Evolutionary conservation across 2,113 vertebrate species (phyloP).

Genomic region (Pelusios castaneus): DNA sequence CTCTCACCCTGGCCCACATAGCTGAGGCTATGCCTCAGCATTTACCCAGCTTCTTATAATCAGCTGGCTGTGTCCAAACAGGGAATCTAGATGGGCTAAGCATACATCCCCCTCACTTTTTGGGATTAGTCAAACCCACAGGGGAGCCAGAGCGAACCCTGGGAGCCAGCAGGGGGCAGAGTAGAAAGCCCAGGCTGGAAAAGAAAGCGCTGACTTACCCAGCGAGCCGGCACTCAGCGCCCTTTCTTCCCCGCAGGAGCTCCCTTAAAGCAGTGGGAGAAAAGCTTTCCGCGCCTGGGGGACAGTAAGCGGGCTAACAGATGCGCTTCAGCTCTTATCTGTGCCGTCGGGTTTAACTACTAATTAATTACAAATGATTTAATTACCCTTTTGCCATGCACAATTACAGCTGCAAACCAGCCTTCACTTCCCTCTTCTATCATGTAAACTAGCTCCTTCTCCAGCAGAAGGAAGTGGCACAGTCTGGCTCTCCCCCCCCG

Average conservation of each 20-base stretch:
- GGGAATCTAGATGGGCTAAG: not conserved
- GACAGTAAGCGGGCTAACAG: not conserved
- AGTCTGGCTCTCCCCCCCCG: not conserved
- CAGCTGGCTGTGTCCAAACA: not conserved
- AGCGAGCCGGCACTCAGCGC: not conserved
- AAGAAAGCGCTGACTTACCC: not conserved
- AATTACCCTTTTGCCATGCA: slow-evolving; percentile 71
- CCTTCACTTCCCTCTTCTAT: slow-evolving; percentile 29
- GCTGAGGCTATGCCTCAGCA: fast-evolving
- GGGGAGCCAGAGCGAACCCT: not conserved
- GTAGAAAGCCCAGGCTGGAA: not conserved
- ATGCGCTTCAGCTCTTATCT: not conserved
- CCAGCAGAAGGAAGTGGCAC: no score
- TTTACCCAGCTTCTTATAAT: fast-evolving
- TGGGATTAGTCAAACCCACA: not conserved
- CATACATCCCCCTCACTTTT: not conserved
- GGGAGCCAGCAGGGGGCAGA: slow-evolving; percentile 49
- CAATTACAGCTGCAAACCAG: slow-evolving; percentile 47
- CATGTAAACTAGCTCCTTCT: slow-evolving; percentile 3
- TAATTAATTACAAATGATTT: slow-evolving; percentile 75
- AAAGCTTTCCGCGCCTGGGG: not conserved
- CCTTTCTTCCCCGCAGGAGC: not conserved
- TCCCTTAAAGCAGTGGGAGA: not conserved
- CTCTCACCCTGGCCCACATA: fast-evolving
- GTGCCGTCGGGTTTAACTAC: slow-evolving; percentile 45